A percentile compares a stretch with the other conserved stretches of the same genome.
phyloP scores from a whole-genome alignment of 2,888 invertebrate genomes.

The Callyntrura guangdongensis region DNA sequence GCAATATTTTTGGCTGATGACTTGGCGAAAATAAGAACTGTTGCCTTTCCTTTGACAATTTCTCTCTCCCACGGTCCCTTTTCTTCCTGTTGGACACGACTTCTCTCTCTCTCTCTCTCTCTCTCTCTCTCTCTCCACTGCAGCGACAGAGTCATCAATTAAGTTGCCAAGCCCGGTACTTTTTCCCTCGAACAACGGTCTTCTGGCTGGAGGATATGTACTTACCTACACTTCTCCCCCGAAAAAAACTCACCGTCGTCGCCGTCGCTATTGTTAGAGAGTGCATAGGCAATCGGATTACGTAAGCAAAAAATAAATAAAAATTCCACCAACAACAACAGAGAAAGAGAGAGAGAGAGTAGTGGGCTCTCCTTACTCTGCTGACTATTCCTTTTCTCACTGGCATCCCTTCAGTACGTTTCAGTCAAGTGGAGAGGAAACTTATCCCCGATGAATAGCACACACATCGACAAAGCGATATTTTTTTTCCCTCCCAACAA shows the following conservation, averaged over 20 bases:
- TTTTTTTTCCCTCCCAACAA: too few species aligned
- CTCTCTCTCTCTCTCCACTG: too few species aligned
- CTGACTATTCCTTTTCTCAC: slow-evolving; percentile 44
- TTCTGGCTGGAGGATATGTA: slow-evolving; percentile 15
- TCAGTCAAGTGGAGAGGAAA: slow-evolving; percentile 1
- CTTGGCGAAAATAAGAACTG: slow-evolving; percentile 51
- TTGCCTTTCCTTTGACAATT: too few species aligned
- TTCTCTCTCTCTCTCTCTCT: too few species aligned
- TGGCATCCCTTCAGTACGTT: too few species aligned
- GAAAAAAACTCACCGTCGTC: neutral
- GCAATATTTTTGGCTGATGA: slow-evolving; percentile 13
- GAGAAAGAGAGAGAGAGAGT: neutral
- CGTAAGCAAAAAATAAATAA: slow-evolving; percentile 56
- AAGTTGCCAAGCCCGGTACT: neutral
- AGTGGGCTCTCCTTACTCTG: slow-evolving; percentile 1
- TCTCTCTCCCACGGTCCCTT: too few species aligned
- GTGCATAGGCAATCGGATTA: slow-evolving; percentile 48
- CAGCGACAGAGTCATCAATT: slow-evolving; percentile 58
- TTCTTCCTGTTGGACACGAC: too few species aligned
- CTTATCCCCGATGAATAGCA: slow-evolving; percentile 29
- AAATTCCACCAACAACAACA: too few species aligned
- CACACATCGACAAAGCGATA: too few species aligned
- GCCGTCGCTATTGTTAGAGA: too few species aligned
- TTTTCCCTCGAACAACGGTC: neutral
- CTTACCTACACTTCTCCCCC: slow-evolving; percentile 2